Percentiles rank a stretch among this genome's conserved stretches.
These are phyloP conservation scores for Tenrec ecaudatus DNA, from an alignment of 2,113 vertebrate species.

Conservation along the genomic window DNA sequence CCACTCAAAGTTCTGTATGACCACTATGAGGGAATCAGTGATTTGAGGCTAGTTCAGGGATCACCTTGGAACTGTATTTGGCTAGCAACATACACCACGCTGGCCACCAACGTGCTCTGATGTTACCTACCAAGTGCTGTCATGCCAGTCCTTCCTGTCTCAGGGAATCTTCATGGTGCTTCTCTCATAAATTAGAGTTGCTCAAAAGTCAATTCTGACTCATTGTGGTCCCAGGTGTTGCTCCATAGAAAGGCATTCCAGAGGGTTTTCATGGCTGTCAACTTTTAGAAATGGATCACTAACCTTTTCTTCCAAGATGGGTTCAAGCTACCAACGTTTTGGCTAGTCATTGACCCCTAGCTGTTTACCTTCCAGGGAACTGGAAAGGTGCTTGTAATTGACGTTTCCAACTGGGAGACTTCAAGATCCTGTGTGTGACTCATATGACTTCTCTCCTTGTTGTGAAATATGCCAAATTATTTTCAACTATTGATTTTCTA, in stretches of 20 bases:
- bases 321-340: too few species aligned
- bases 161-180: background rate
- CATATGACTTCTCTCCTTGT: background rate
- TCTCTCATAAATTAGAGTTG: background rate
- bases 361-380: too few species aligned
- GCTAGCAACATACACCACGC: background rate
- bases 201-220: too few species aligned
- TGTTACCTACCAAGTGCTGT: background rate
- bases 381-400: background rate
- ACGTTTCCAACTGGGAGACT: background rate
- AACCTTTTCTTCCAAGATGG: too few species aligned
- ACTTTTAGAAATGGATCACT: too few species aligned
- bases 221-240: too few species aligned
- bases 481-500: background rate
- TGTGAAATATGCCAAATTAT: slow-evolving; percentile 17
- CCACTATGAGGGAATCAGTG: background rate
- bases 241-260: too few species aligned
- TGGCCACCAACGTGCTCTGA: background rate
- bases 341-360: too few species aligned
- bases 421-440: slow-evolving; percentile 1
- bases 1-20: background rate
- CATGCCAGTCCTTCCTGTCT: background rate
- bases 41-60: background rate
- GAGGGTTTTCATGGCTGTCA: too few species aligned
- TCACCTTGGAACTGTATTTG: background rate